Percentiles rank a stretch among this genome's conserved stretches.
Conservation (phyloP, 2,113 vertebrate species). For the Callorhinus ursinus region DNA sequence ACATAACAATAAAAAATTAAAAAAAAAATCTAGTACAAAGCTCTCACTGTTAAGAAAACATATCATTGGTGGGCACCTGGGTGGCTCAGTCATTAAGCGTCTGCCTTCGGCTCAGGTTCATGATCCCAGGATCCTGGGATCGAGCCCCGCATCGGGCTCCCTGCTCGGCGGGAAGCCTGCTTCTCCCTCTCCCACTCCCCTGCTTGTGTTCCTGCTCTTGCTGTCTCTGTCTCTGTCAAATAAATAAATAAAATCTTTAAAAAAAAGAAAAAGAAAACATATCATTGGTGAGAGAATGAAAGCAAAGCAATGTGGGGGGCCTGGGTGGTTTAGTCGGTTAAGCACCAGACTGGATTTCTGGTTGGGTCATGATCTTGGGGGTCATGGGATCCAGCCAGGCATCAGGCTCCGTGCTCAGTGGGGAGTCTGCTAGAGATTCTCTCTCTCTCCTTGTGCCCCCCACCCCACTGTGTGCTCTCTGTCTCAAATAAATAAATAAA, state of each 20-base stretch:
- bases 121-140: too few species aligned
- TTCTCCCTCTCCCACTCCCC: too few species aligned
- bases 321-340: neutral
- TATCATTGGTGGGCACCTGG: too few species aligned
- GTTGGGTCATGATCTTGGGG: neutral
- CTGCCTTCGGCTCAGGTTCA: too few species aligned
- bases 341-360: neutral
- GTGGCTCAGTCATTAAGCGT: too few species aligned
- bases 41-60: too few species aligned
- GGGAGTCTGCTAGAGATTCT: neutral
- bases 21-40: neutral
- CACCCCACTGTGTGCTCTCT: neutral
- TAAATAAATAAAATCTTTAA: too few species aligned
- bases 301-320: neutral
- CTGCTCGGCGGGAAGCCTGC: too few species aligned
- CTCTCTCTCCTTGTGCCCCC: neutral
- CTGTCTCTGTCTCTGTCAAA: too few species aligned
- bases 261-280: neutral
- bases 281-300: neutral
- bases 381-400: neutral
- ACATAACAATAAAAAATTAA: too few species aligned
- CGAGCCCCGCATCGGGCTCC: too few species aligned
- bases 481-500: neutral
- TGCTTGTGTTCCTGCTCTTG: too few species aligned
- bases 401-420: neutral